Evolutionary conservation across 2,888 invertebrate genomes (phyloP).

Genomic region (Acanthacorydalis orientalis): DNA sequence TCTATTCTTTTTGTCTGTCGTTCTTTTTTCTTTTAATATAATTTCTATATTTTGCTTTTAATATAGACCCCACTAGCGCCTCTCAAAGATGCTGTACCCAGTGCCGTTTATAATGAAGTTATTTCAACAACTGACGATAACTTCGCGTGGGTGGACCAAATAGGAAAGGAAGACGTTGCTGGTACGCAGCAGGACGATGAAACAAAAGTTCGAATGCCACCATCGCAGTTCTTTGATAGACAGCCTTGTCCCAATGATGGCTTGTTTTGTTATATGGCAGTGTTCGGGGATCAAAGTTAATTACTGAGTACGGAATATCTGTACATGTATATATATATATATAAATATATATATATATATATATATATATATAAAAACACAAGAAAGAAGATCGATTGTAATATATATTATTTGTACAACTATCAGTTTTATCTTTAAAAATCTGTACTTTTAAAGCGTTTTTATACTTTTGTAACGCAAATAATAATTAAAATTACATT

Average conservation of each 20-base stretch:
- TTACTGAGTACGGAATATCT: too few relatives aligned
- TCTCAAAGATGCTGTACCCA: slow-evolving; percentile 8
- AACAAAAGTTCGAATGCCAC: slow-evolving; percentile 9
- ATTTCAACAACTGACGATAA: slow-evolving; percentile 18
- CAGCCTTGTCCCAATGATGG: slow-evolving; percentile 20
- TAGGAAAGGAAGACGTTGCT: slow-evolving; percentile 8
- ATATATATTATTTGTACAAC: too few relatives aligned
- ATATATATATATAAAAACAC: too few relatives aligned
- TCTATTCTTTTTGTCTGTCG: too few relatives aligned
- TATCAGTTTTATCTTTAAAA: too few relatives aligned
- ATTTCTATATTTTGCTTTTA: too few relatives aligned
- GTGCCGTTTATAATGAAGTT: slow-evolving; percentile 23
- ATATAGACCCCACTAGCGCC: not conserved
- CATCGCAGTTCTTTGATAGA: slow-evolving; percentile 16
- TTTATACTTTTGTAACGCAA: too few relatives aligned
- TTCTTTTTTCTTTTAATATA: too few relatives aligned
- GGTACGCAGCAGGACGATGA: slow-evolving; percentile 6
- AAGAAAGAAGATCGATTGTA: too few relatives aligned
- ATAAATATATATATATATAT: not conserved
- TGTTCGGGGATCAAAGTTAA: slow-evolving; percentile 18
- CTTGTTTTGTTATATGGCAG: slow-evolving; percentile 21
- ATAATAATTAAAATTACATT: too few relatives aligned
- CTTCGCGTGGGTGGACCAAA: slow-evolving; percentile 18
- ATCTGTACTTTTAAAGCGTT: too few relatives aligned
- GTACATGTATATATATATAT: not conserved